These are phyloP conservation scores for Molorchus minor DNA, from an alignment of 2,888 invertebrate genomes.

Conservation along the genomic window DNA sequence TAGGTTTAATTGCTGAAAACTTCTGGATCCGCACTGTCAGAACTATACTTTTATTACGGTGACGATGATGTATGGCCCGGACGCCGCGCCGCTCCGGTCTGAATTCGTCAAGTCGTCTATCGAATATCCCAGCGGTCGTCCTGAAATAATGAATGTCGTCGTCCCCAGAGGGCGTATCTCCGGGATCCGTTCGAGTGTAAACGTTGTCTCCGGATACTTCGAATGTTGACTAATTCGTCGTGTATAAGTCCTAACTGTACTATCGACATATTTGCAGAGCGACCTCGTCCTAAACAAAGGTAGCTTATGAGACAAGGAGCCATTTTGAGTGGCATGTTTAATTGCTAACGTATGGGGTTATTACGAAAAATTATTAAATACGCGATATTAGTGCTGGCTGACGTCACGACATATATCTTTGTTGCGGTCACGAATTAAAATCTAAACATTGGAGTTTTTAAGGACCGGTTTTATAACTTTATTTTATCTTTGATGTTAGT, in stretches of 20 bases:
- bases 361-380: no score
- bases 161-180: neutral
- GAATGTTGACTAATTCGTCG: neutral
- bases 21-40: slow-evolving; percentile 10
- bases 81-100: neutral
- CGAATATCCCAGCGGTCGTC: slow-evolving; percentile 6
- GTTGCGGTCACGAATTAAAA: no score
- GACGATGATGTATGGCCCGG: slow-evolving; percentile 11
- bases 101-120: neutral
- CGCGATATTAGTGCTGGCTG: no score
- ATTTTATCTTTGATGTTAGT: no score
- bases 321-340: neutral
- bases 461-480: no score
- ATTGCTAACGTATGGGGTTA: no score
- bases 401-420: no score
- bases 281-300: neutral
- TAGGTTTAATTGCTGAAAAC: slow-evolving; percentile 17
- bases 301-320: neutral
- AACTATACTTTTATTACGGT: slow-evolving; percentile 10
- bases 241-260: neutral
- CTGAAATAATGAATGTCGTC: slow-evolving; percentile 1
- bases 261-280: neutral
- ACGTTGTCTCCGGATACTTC: slow-evolving; percentile 1
- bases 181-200: slow-evolving; percentile 6
- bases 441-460: no score